phyloP scores from a whole-genome alignment of 2,797 vertebrate genomes.

The Semaprochilodus insignis region DNA sequence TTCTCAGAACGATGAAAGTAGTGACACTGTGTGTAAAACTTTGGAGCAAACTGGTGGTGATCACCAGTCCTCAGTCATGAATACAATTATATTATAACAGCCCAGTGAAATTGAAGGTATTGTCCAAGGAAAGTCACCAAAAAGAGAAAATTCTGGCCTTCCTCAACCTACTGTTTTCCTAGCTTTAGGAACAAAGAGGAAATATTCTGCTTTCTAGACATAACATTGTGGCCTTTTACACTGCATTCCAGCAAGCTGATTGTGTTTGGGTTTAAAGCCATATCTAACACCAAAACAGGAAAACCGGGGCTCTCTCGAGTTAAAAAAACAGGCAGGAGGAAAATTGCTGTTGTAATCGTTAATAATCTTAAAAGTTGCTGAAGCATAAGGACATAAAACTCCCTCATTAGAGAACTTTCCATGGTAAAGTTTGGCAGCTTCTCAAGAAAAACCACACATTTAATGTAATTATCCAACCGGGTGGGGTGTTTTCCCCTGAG shows the following conservation, averaged over 20 bases:
- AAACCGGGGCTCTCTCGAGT: neutral
- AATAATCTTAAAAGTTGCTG: slow-evolving; percentile 39
- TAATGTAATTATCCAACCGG: slow-evolving; percentile 37
- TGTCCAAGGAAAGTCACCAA: too few relatives aligned
- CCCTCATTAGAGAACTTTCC: slow-evolving; percentile 34
- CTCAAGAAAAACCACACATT: slow-evolving; percentile 47
- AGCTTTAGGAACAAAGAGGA: neutral
- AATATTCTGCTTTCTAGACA: neutral
- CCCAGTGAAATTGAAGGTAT: neutral
- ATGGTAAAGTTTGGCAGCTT: slow-evolving; percentile 28
- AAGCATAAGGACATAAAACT: slow-evolving; percentile 32
- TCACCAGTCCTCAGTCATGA: too few relatives aligned
- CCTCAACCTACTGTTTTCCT: too few relatives aligned
- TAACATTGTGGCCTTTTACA: neutral
- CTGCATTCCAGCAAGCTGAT: slow-evolving; percentile 2
- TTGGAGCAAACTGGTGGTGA: too few relatives aligned
- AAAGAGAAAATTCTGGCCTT: neutral
- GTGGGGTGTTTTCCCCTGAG: slow-evolving; percentile 22
- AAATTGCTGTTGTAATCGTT: slow-evolving; percentile 37
- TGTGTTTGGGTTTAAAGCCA: slow-evolving; percentile 3
- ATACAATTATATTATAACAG: too few relatives aligned
- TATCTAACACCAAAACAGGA: slow-evolving; percentile 17
- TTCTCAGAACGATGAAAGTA: too few relatives aligned
- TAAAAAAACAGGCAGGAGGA: slow-evolving; percentile 18
- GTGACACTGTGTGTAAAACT: too few relatives aligned